Conservation (phyloP, 2,113 vertebrate species). For the Propithecus coquereli region DNA sequence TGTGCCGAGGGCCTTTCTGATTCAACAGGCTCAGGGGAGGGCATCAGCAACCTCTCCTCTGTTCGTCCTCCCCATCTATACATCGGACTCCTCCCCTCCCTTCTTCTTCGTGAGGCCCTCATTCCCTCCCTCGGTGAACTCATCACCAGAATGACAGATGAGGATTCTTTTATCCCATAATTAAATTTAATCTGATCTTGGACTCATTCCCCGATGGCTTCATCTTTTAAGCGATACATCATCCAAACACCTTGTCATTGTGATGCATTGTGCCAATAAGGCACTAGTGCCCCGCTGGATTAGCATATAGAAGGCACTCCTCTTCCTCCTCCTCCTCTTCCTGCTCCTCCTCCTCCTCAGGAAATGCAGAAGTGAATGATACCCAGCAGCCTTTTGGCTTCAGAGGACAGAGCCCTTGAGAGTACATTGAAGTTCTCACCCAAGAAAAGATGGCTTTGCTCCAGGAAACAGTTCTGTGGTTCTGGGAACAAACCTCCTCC, state of each 20-base stretch:
- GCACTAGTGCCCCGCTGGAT: constrained; percentile 39
- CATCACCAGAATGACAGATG: constrained; percentile 48
- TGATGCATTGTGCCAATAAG: constrained; percentile 80
- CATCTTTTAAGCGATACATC: constrained; percentile 74
- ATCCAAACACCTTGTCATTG: constrained; percentile 72
- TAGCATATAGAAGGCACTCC: constrained; percentile 50
- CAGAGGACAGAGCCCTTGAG: accelerated
- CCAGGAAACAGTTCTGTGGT: constrained; percentile 32
- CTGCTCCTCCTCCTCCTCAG: background rate
- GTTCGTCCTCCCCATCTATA: background rate
- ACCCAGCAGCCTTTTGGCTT: constrained; percentile 66
- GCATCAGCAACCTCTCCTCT: background rate
- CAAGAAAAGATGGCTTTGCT: constrained; percentile 31
- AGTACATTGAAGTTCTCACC: background rate
- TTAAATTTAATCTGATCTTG: constrained; percentile 73
- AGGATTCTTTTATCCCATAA: constrained; percentile 72
- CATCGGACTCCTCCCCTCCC: background rate
- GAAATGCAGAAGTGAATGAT: constrained; percentile 65
- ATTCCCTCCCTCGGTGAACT: constrained; percentile 56
- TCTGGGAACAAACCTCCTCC: constrained; percentile 37
- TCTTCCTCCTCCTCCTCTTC: background rate
- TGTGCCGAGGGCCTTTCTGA: accelerated
- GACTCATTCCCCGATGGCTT: constrained; percentile 74
- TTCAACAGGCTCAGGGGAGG: accelerated
- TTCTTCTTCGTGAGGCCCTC: background rate